Evolutionary conservation across 2,113 vertebrate species (phyloP).

Genomic region (Erythrolamprus reginae): DNA sequence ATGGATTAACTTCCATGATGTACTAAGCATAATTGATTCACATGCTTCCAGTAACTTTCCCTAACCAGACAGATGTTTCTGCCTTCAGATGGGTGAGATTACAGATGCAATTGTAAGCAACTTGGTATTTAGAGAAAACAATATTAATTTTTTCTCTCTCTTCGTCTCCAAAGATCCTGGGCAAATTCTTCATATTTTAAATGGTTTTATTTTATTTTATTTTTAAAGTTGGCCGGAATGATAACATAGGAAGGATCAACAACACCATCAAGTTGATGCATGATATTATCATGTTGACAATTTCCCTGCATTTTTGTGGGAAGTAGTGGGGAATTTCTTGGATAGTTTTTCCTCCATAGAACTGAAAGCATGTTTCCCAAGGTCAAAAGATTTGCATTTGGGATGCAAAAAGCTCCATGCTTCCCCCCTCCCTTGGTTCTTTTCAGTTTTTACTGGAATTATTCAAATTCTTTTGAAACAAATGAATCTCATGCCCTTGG

Average conservation of each 20-base stretch:
- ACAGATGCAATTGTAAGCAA: not conserved
- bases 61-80: not conserved
- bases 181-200: conserved; percentile 1
- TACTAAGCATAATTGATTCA: not conserved
- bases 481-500: not conserved
- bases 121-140: not conserved
- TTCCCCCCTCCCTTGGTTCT: not conserved
- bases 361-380: not conserved
- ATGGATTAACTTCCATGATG: not conserved
- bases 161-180: not conserved
- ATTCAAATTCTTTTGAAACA: not conserved
- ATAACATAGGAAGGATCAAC: not conserved
- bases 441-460: not conserved
- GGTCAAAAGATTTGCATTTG: not conserved
- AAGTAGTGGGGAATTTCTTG: not conserved
- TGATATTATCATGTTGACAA: not conserved
- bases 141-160: not conserved
- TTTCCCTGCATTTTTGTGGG: not conserved
- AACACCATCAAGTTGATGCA: not conserved
- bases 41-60: not conserved
- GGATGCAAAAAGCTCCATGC: not conserved
- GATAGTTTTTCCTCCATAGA: not conserved
- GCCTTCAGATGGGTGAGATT: not conserved
- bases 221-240: not conserved
- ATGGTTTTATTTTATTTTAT: not conserved